phyloP scores from a whole-genome alignment of 2,888 invertebrate genomes.

The Nomada goodeniana region DNA sequence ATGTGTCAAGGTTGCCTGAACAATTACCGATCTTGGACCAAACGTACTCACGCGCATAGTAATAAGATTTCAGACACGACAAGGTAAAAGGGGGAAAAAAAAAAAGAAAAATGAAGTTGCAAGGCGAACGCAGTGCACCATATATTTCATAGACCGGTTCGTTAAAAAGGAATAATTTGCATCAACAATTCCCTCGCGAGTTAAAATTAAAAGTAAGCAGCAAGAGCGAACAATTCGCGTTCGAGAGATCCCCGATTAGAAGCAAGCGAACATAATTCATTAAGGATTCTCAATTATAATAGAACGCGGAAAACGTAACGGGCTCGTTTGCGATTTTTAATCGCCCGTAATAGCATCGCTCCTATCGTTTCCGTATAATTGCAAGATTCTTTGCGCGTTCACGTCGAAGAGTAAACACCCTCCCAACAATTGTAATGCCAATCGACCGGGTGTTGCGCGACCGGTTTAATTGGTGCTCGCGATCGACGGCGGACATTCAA shows the following conservation, averaged over 20 bases:
- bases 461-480: slow-evolving; percentile 7
- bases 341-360: not conserved
- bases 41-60: not conserved
- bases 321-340: slow-evolving; percentile 16
- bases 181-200: not conserved
- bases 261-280: not conserved
- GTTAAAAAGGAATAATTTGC: not conserved
- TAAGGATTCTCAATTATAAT: slow-evolving; percentile 5
- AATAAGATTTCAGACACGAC: not conserved
- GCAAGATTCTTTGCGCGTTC: not conserved
- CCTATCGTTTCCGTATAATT: not conserved
- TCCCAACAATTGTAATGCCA: not conserved
- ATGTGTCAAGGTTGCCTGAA: not conserved
- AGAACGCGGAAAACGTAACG: slow-evolving; percentile 3
- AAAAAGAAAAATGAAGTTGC: not conserved
- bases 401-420: not conserved
- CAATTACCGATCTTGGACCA: not conserved
- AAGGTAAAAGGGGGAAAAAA: not conserved
- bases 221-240: not conserved
- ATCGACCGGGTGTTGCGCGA: not conserved
- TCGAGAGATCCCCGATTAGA: not conserved
- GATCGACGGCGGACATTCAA: not conserved
- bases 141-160: not conserved
- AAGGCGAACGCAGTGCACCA: not conserved
- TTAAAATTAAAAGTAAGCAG: not conserved